Evolutionary conservation across 2,797 vertebrate species (phyloP).

Genomic region (Nannoperca australis): DNA sequence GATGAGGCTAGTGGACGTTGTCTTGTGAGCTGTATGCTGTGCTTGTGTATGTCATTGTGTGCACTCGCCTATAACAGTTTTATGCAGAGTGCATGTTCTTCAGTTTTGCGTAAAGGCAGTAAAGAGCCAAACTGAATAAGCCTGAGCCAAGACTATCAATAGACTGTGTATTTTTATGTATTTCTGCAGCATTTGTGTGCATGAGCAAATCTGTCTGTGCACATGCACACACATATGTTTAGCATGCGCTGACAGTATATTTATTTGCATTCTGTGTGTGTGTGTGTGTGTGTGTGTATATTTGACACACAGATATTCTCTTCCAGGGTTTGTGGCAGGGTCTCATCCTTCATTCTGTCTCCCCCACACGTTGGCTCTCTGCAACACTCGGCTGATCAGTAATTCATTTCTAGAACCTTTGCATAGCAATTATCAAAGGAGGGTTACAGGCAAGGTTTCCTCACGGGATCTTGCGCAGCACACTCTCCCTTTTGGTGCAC

Average conservation of each 20-base stretch:
- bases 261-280: conserved; percentile 17
- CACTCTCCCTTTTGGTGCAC: conserved; percentile 67
- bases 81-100: conserved; percentile 27
- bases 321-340: conserved; percentile 63
- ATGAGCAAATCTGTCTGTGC: conserved; percentile 8
- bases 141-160: conserved; percentile 26
- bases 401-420: conserved; percentile 89
- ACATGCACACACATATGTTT: conserved; percentile 23
- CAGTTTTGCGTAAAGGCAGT: neutral
- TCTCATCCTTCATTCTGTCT: conserved; percentile 87
- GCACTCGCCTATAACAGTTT: conserved; percentile 13
- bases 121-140: conserved; percentile 20
- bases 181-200: conserved; percentile 34
- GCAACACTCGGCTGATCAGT: conserved; percentile 91
- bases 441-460: conserved; percentile 86
- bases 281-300: conserved; percentile 25
- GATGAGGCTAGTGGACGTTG: conserved; percentile 20
- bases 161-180: conserved; percentile 28
- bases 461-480: conserved; percentile 59
- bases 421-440: conserved; percentile 90
- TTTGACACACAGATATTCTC: conserved; percentile 48
- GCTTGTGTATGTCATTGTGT: conserved; percentile 18
- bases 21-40: conserved; percentile 21
- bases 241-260: conserved; percentile 18
- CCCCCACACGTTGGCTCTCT: conserved; percentile 84